Percentiles rank a stretch among this genome's conserved stretches.
These are phyloP conservation scores for Falcaria lacertinaria DNA, from an alignment of 2,888 invertebrate species.

Conservation along the genomic window DNA sequence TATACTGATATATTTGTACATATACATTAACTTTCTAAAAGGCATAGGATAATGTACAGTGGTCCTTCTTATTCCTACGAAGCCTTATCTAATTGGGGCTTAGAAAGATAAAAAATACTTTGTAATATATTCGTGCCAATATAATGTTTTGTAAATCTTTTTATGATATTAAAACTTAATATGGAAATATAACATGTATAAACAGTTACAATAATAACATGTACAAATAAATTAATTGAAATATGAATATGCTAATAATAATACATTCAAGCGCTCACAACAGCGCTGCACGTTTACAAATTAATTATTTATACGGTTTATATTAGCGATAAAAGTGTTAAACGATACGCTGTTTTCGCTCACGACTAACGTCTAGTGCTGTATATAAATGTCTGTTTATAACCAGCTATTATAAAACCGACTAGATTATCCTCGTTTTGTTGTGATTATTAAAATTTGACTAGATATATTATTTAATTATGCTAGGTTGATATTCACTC, in stretches of 20 bases:
- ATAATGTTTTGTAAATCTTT: too few relatives aligned
- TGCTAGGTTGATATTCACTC: constrained; percentile 78
- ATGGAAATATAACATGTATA: too few relatives aligned
- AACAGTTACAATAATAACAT: too few relatives aligned
- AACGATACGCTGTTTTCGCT: too few relatives aligned
- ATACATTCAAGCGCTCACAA: not conserved
- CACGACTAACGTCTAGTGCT: not conserved
- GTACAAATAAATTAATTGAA: too few relatives aligned
- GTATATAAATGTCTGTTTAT: constrained; percentile 1
- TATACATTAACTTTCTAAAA: constrained; percentile 39
- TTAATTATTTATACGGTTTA: not conserved
- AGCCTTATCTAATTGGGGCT: constrained; percentile 28
- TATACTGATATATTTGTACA: constrained; percentile 38
- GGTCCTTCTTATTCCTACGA: constrained; percentile 54
- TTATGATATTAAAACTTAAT: too few relatives aligned
- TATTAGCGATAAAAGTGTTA: not conserved
- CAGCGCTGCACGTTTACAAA: not conserved
- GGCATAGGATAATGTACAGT: constrained; percentile 62
- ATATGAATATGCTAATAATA: too few relatives aligned
- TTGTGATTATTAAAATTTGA: constrained; percentile 18
- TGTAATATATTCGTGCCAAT: too few relatives aligned
- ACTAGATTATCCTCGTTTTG: constrained; percentile 8
- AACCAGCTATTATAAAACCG: constrained; percentile 2
- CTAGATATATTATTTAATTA: constrained; percentile 39
- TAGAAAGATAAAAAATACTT: constrained; percentile 32